Conservation (phyloP, 2,888 invertebrate species). For the Drosophila conformis region DNA sequence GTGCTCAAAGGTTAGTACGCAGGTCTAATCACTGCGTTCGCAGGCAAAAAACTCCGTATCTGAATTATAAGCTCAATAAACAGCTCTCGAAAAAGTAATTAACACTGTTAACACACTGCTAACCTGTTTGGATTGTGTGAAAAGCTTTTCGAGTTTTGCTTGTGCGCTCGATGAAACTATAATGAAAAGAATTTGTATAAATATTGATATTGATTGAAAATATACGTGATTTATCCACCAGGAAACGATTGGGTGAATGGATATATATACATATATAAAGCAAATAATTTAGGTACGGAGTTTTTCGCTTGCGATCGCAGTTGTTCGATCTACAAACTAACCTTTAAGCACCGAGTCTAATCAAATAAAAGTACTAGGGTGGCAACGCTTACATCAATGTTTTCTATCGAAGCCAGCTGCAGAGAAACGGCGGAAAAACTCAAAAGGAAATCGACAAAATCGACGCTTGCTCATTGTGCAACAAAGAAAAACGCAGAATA, state of each 20-base stretch:
- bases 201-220: not conserved
- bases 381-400: not conserved
- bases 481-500: slow-evolving; percentile 3
- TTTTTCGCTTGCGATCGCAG: not conserved
- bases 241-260: too few species aligned
- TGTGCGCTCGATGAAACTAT: too few species aligned
- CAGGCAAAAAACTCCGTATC: not conserved
- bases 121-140: not conserved
- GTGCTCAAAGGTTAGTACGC: too few species aligned
- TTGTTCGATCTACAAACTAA: not conserved
- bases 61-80: not conserved
- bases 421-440: slow-evolving; percentile 66
- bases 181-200: not conserved
- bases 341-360: not conserved
- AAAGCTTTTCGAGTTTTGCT: too few species aligned
- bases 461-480: slow-evolving; percentile 29
- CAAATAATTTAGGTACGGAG: not conserved
- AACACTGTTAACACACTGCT: not conserved
- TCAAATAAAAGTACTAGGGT: not conserved
- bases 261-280: too few species aligned
- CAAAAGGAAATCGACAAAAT: slow-evolving; percentile 37
- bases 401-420: slow-evolving; percentile 52
- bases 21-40: not conserved
- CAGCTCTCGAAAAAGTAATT: not conserved
- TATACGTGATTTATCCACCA: too few species aligned